phyloP scores from a whole-genome alignment of 1,140 invertebrate genomes.

The Bombus sibiricus region DNA sequence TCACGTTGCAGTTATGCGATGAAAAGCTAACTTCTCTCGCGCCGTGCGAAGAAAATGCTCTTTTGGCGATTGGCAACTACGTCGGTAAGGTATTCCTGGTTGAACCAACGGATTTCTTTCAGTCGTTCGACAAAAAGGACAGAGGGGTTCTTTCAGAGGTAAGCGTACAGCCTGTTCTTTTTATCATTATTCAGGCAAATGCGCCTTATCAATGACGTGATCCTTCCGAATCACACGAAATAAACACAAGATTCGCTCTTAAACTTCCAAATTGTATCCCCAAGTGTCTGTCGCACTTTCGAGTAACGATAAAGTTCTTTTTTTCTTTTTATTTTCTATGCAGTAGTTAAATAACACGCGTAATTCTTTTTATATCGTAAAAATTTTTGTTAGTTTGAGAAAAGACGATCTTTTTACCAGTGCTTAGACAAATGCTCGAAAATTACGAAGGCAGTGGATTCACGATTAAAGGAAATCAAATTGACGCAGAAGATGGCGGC shows the following conservation, averaged over 20 bases:
- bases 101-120: slow-evolving; percentile 92
- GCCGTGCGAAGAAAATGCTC: slow-evolving; percentile 83
- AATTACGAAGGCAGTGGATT: slow-evolving; percentile 48
- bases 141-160: slow-evolving; percentile 91
- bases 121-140: slow-evolving; percentile 91
- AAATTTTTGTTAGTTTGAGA: background rate
- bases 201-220: background rate
- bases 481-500: slow-evolving; percentile 12
- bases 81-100: slow-evolving; percentile 92
- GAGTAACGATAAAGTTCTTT: rapidly evolving
- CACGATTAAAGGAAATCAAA: slow-evolving; percentile 59
- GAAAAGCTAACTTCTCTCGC: slow-evolving; percentile 85
- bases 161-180: slow-evolving; percentile 54
- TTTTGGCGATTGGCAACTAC: slow-evolving; percentile 92
- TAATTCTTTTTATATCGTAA: too few species aligned
- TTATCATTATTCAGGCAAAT: background rate
- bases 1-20: slow-evolving; percentile 89
- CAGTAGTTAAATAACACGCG: too few species aligned
- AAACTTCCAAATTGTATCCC: background rate
- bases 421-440: slow-evolving; percentile 51
- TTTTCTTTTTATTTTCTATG: too few species aligned
- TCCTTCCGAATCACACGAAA: background rate
- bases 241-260: background rate
- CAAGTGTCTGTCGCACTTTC: too few species aligned
- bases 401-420: background rate